A percentile compares a stretch with the other conserved stretches of the same genome.
Conservation (phyloP, 2,797 vertebrate genomes). For the Chaetophractus vellerosus region DNA sequence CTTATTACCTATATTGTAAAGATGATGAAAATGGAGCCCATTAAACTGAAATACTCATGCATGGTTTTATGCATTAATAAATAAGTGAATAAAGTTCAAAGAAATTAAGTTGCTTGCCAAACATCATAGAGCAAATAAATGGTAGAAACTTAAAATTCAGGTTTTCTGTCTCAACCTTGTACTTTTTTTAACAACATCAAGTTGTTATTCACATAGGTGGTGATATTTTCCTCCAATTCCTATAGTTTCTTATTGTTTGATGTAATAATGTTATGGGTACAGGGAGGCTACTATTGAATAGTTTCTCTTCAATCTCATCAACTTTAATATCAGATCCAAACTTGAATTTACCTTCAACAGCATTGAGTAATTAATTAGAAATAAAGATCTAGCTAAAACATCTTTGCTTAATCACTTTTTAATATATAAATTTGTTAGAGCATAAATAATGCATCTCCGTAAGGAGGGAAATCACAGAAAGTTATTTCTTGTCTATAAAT, state of each 20-base stretch:
- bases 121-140: background rate
- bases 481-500: background rate
- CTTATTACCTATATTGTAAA: background rate
- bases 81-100: background rate
- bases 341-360: background rate
- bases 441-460: background rate
- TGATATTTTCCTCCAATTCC: background rate
- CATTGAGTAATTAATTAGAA: slow-evolving; percentile 40
- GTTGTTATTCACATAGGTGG: background rate
- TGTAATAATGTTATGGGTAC: background rate
- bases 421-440: slow-evolving; percentile 47
- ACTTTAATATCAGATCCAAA: background rate
- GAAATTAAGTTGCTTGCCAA: background rate
- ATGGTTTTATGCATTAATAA: background rate
- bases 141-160: background rate
- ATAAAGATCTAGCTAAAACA: background rate
- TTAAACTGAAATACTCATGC: background rate
- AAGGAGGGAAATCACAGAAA: background rate
- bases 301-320: background rate
- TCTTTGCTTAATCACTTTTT: slow-evolving; percentile 5
- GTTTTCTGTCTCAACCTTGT: background rate
- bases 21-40: background rate
- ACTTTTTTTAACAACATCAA: background rate
- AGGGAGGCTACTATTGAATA: background rate
- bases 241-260: background rate